Percentiles rank a stretch among this genome's conserved stretches.
These are phyloP conservation scores for Leuctra nigra DNA, from an alignment of 2,888 invertebrate genomes.

Conservation along the genomic window DNA sequence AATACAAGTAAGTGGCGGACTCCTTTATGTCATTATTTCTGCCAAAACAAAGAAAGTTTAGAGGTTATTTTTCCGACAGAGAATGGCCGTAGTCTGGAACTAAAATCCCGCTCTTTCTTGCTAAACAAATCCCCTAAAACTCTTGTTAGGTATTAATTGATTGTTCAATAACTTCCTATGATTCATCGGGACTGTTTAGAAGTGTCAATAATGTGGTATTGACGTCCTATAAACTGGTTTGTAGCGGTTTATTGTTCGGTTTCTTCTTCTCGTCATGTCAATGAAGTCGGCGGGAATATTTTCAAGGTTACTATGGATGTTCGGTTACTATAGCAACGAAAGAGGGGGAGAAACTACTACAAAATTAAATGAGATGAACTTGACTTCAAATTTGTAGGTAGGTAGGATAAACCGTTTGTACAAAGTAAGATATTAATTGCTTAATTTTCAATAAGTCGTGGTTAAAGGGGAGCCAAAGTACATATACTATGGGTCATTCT, in stretches of 20 bases:
- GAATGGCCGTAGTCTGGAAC: conserved; percentile 1
- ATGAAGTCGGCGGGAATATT: conserved; percentile 28
- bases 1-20: neutral
- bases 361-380: too few relatives aligned
- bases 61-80: conserved; percentile 13
- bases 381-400: too few relatives aligned
- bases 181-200: neutral
- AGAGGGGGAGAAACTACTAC: too few relatives aligned
- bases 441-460: too few relatives aligned
- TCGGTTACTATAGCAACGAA: conserved; percentile 29
- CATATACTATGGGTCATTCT: too few relatives aligned
- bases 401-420: too few relatives aligned
- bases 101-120: conserved; percentile 13
- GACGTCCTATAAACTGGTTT: too few relatives aligned
- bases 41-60: neutral
- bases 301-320: conserved; percentile 29
- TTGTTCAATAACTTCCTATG: neutral
- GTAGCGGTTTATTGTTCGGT: neutral
- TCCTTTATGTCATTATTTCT: neutral
- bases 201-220: too few relatives aligned
- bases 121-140: neutral
- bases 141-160: neutral
- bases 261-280: neutral
- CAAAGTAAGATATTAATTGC: too few relatives aligned
- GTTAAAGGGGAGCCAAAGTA: too few relatives aligned